These are phyloP conservation scores for Allophyes oxyacanthae DNA, from an alignment of 2,888 invertebrate species.

Conservation along the genomic window DNA sequence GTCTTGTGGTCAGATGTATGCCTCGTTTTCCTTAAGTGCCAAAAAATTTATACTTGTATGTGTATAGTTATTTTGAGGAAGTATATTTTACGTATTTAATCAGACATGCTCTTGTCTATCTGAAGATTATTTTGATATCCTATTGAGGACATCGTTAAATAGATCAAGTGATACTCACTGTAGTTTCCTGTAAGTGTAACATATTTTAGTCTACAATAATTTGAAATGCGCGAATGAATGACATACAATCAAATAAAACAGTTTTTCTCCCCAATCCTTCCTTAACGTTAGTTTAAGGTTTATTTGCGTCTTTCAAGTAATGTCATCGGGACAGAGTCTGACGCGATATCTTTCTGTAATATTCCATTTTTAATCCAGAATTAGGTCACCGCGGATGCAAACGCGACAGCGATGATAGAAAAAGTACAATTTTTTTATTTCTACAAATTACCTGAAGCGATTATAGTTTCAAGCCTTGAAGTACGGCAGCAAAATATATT, in stretches of 20 bases:
- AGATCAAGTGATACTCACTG: slow-evolving; percentile 6
- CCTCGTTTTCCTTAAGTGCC: slow-evolving; percentile 30
- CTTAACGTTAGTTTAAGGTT: neutral
- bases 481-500: neutral
- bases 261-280: no score
- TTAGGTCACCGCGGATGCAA: slow-evolving; percentile 40
- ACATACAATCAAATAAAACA: no score
- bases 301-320: slow-evolving; percentile 1
- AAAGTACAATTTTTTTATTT: slow-evolving; percentile 44
- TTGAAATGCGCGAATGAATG: no score
- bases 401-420: slow-evolving; percentile 37
- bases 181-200: neutral
- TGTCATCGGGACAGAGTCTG: slow-evolving; percentile 4
- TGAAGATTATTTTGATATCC: slow-evolving; percentile 12
- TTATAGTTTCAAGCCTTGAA: slow-evolving; percentile 16
- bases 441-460: slow-evolving; percentile 9
- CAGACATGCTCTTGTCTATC: slow-evolving; percentile 9
- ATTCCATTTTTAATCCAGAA: slow-evolving; percentile 45
- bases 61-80: slow-evolving; percentile 22
- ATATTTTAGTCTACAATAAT: no score
- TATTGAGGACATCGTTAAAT: slow-evolving; percentile 21
- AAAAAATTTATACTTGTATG: slow-evolving; percentile 18
- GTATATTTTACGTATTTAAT: slow-evolving; percentile 19
- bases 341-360: slow-evolving; percentile 20
- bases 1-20: slow-evolving; percentile 3